Evolutionary conservation across 2,888 invertebrate genomes (phyloP), one percentile per base, ranked within the genome.

Genomic region (Chymomyza procnemis): DNA sequence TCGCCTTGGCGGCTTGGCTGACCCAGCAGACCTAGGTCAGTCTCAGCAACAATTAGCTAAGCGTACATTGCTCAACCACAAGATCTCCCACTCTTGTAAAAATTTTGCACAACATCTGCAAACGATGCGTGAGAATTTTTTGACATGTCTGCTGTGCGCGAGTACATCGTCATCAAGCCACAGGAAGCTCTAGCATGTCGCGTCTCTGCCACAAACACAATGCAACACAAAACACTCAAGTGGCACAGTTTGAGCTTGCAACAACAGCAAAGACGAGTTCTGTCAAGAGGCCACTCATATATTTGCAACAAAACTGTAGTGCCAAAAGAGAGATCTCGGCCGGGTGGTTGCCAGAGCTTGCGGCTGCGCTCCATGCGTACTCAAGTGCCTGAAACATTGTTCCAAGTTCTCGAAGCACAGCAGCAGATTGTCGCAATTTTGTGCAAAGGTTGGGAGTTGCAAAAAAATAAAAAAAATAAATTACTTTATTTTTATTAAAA

Each of bases 231-330:
- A 59, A 68, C 67, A 66, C 74, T 66, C 66, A 66, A 79, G 82
- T 65, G 71, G 80, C 85, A 71, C 85, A 81, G 81, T 85, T 78
- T 74, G 82, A 69, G 82, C 71, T 74, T 78, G 66, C 48, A 70
- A 61, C 34, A 41, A 41, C 34, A 41, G 12, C 34, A 64, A 56
- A 22, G 68, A 70, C 67, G 76, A 88, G 82, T 80, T 87, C 86
- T 83, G 88, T 87, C 81, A 85, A 87, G 86, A 72, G 80, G 75
- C 85, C 88, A 87, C 88, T 87, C 80, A 80, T 87, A 78, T 77
- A 83, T 85, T 87, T 85, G 86, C 78, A 83, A 87, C 86, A 82
- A 78, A n/a, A 26, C 85, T 87, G 68, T 69, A 86, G 80, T 71
- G 72, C 62, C 67, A 48, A 0, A 54, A n/a, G 50, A 48, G 22